Percentiles rank a stretch among this genome's conserved stretches.
Evolutionary conservation across 1,140 invertebrate genomes (phyloP).

Genomic region (Leptinotarsa undecemlineata): DNA sequence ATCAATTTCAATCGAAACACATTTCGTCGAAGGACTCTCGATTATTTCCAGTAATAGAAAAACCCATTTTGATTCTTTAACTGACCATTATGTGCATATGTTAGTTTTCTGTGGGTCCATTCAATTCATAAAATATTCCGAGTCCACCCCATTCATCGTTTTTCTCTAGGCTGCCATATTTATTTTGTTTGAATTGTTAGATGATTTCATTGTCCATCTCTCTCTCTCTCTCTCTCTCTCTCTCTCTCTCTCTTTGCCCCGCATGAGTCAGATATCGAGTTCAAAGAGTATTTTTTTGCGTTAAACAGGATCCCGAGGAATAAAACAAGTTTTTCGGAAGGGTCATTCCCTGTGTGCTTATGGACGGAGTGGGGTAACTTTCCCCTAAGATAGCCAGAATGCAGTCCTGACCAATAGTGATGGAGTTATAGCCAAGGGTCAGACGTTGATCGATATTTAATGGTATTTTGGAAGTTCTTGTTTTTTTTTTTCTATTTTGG

Average conservation of each 20-base stretch:
- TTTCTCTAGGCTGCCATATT: conserved; percentile 30
- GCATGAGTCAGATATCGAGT: conserved; percentile 15
- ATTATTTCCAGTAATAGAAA: conserved; percentile 42
- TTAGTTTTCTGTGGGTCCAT: conserved; percentile 46
- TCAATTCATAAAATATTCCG: conserved; percentile 17
- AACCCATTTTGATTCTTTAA: conserved; percentile 36
- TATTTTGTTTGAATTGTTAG: conserved; percentile 20
- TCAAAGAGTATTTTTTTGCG: conserved; percentile 18
- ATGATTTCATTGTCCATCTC: background rate
- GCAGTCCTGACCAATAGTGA: conserved; percentile 37
- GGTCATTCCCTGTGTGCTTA: conserved; percentile 44
- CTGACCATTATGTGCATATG: conserved; percentile 47
- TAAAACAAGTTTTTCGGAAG: conserved; percentile 37
- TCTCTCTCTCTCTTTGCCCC: conserved; percentile 11
- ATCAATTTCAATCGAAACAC: conserved; percentile 28
- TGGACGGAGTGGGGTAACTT: conserved; percentile 33
- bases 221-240: background rate
- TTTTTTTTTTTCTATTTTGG: background rate
- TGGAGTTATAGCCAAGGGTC: conserved; percentile 36
- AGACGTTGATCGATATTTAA: conserved; percentile 36
- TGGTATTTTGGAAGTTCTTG: background rate
- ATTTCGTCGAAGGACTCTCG: conserved; percentile 37
- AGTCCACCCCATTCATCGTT: conserved; percentile 22
- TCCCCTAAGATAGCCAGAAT: conserved; percentile 33
- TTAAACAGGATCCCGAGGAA: conserved; percentile 14